Conservation (phyloP, 2,797 vertebrate species). For the Salmo trutta region DNA sequence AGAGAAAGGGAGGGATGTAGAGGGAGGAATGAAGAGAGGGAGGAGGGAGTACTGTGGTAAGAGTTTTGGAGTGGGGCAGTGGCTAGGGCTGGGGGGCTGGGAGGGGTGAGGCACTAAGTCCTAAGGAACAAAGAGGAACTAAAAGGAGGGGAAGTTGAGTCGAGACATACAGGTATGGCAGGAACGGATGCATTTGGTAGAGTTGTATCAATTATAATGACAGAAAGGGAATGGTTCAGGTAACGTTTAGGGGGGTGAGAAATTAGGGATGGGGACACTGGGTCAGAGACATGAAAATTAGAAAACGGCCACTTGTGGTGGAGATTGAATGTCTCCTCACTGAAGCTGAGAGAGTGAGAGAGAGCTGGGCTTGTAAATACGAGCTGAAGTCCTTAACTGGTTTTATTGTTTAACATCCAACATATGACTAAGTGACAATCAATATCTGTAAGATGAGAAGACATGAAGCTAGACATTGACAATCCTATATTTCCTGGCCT, state of each 20-base stretch:
- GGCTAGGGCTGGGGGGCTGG: not conserved
- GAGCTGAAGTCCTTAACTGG: not conserved
- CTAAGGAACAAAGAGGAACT: not conserved
- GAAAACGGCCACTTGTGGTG: not conserved
- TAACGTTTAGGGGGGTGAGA: not conserved
- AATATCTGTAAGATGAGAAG: not conserved
- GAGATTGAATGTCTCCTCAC: not conserved
- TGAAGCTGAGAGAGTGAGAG: not conserved
- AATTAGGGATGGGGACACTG: not conserved
- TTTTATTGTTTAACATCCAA: not conserved
- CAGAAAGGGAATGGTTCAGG: not conserved
- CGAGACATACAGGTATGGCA: not conserved
- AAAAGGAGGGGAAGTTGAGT: not conserved
- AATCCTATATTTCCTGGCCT: slow-evolving; percentile 20
- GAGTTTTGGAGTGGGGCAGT: not conserved
- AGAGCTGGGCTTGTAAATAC: not conserved
- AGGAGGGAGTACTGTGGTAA: not conserved
- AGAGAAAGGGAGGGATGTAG: not conserved
- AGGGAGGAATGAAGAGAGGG: not conserved
- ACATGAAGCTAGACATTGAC: not conserved
- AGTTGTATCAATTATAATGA: not conserved
- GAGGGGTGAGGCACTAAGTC: not conserved
- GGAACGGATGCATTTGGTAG: not conserved
- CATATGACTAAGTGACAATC: not conserved
- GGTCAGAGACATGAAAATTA: not conserved